Evolutionary conservation across 2,888 invertebrate species (phyloP), one percentile per base, ranked within the genome.

Genomic region (Oeneis ivallda): DNA sequence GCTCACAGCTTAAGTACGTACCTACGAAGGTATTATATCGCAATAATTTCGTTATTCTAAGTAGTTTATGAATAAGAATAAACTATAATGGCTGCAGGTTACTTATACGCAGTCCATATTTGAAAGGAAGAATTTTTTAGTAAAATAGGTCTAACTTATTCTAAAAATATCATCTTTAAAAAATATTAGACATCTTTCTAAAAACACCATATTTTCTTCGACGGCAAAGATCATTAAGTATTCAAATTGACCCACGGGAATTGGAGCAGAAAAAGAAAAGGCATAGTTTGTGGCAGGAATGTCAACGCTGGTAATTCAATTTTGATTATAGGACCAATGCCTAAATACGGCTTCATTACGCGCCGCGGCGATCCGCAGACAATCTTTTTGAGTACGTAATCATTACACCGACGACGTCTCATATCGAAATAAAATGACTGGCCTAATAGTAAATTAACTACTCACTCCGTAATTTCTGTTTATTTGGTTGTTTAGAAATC

Each of bases 311-410:
- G 86, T 92, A 92, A 92, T 92, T 92, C 86, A 91, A 90, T 90
- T 92, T 92, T 92, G 92, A 92, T 92, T 91, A 91, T 90, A 92
- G 91, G 86, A 89, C 84, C 86, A 87, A 90, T 83, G 85, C 84
- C 79, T 87, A 89, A 91, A 89, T 89, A 89, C 78, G 83, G 84
- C 81, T 89, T 89, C 87, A 91, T 91, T 91, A 90, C 78, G 69
- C 74, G 85, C 82, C 72, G 80, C 88, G 86, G 76, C 86, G 87
- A 87, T 87, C 89, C 90, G 86, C 86, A 74, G 86, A 88, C 89
- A 89, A 90, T 90, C 87, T 81, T 86, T 84, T 84, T 80, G 84
- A 87, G 83, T 89, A 86, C 85, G 81, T 90, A 87, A n/a, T 92
- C 88, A 92, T 92, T 92, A 91, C 1, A 50, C 76, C 82, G 74